These are phyloP conservation scores for Trematomus bernacchii DNA, from an alignment of 2,797 vertebrate genomes.

Conservation along the genomic window DNA sequence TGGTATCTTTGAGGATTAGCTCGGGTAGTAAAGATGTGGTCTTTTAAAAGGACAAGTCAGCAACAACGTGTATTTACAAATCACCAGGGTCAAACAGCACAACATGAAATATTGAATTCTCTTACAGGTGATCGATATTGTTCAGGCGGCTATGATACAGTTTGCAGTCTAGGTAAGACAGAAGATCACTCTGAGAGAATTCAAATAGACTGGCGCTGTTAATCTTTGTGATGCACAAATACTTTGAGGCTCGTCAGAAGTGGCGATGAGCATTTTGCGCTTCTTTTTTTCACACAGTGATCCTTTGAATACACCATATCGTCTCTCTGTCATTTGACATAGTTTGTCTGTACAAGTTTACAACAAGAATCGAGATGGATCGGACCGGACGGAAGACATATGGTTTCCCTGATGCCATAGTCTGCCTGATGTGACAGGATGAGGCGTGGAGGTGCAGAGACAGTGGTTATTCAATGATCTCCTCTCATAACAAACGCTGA, in stretches of 20 bases:
- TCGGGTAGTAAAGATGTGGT: constrained; percentile 55
- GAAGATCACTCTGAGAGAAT: constrained; percentile 28
- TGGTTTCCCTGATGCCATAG: constrained; percentile 79
- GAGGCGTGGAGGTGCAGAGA: constrained; percentile 68
- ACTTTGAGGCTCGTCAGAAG: constrained; percentile 21
- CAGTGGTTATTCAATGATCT: constrained; percentile 69
- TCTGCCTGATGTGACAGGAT: constrained; percentile 70
- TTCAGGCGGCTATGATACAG: constrained; percentile 59
- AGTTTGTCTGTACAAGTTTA: constrained; percentile 51
- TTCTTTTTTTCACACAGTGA: constrained; percentile 33
- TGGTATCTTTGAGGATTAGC: constrained; percentile 55
- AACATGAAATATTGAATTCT: constrained; percentile 38
- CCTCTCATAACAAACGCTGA: constrained; percentile 50
- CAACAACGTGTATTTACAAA: constrained; percentile 72
- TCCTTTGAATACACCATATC: constrained; percentile 34
- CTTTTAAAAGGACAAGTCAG: constrained; percentile 53
- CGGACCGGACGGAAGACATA: constrained; percentile 78
- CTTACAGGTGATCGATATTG: constrained; percentile 38
- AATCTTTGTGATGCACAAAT: constrained; percentile 47
- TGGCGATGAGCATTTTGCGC: constrained; percentile 27
- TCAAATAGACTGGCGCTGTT: constrained; percentile 16
- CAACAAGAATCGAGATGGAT: constrained; percentile 46
- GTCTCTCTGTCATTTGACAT: constrained; percentile 31
- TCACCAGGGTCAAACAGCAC: constrained; percentile 49
- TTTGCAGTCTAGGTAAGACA: constrained; percentile 47